Evolutionary conservation across 2,113 vertebrate species (phyloP).

Genomic region (Atherinomorus stipes): DNA sequence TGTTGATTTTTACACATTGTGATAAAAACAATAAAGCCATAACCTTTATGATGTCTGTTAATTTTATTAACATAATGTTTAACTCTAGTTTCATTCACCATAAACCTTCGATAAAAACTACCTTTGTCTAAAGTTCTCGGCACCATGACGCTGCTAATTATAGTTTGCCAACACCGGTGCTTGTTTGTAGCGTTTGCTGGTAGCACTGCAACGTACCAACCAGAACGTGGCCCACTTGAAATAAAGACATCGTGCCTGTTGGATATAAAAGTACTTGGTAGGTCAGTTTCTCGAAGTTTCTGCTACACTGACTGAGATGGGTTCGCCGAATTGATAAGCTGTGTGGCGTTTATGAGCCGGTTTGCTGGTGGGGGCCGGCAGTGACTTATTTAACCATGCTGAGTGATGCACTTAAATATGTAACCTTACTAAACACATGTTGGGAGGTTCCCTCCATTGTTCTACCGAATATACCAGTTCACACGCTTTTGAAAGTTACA

Average conservation of each 20-base stretch:
- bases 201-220: conserved; percentile 9
- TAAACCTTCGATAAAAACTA: neutral
- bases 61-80: neutral
- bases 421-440: neutral
- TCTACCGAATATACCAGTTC: neutral
- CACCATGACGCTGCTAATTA: conserved; percentile 58
- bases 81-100: neutral
- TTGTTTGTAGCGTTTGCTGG: neutral
- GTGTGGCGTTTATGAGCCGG: conserved; percentile 35
- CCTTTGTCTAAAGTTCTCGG: conserved; percentile 12
- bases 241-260: neutral
- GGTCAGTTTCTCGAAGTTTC: conserved; percentile 1
- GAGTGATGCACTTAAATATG: neutral
- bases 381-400: neutral
- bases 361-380: conserved; percentile 3
- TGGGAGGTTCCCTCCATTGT: neutral
- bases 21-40: neutral
- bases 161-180: conserved; percentile 62
- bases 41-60: neutral
- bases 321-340: neutral
- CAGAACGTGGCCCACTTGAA: neutral
- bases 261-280: no score
- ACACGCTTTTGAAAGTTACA: neutral
- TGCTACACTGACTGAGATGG: no score
- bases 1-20: no score